Evolutionary conservation across 1,140 invertebrate species (phyloP).

Genomic region (Maniola jurtina): DNA sequence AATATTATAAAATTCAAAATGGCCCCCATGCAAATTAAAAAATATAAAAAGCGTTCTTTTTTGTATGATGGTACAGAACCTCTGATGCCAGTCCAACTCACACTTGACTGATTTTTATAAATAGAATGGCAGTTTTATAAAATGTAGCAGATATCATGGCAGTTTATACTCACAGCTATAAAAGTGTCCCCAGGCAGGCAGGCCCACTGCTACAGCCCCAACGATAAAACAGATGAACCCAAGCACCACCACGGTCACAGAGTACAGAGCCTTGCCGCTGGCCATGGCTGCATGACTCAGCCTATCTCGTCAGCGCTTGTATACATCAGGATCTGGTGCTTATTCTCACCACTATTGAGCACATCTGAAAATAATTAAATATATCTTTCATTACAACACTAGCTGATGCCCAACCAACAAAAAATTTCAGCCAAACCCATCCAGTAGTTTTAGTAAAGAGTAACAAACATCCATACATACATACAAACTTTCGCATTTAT

Average conservation of each 20-base stretch:
- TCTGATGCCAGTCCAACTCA: too few relatives aligned
- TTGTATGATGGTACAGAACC: too few relatives aligned
- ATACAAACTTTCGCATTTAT: too few relatives aligned
- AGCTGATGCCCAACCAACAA: too few relatives aligned
- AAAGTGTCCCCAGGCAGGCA: conserved; percentile 90
- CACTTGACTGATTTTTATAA: too few relatives aligned
- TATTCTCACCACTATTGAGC: conserved; percentile 25
- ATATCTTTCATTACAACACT: neutral
- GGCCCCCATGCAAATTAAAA: too few relatives aligned
- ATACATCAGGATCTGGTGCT: conserved; percentile 52
- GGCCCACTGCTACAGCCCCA: conserved; percentile 85
- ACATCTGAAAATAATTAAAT: conserved; percentile 38
- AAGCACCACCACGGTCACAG: conserved; percentile 85
- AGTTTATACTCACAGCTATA: conserved; percentile 79
- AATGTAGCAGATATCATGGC: neutral
- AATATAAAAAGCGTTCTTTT: too few relatives aligned
- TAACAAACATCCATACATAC: too few relatives aligned
- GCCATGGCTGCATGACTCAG: conserved; percentile 77
- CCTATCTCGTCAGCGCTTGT: conserved; percentile 47
- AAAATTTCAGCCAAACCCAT: too few relatives aligned
- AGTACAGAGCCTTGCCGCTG: conserved; percentile 81
- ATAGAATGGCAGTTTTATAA: too few relatives aligned
- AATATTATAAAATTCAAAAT: too few relatives aligned
- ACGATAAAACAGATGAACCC: conserved; percentile 88
- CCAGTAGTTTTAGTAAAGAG: too few relatives aligned